Base-by-base conservation (phyloP, 1,140 invertebrate species). In the Drosophila mayri region DNA sequence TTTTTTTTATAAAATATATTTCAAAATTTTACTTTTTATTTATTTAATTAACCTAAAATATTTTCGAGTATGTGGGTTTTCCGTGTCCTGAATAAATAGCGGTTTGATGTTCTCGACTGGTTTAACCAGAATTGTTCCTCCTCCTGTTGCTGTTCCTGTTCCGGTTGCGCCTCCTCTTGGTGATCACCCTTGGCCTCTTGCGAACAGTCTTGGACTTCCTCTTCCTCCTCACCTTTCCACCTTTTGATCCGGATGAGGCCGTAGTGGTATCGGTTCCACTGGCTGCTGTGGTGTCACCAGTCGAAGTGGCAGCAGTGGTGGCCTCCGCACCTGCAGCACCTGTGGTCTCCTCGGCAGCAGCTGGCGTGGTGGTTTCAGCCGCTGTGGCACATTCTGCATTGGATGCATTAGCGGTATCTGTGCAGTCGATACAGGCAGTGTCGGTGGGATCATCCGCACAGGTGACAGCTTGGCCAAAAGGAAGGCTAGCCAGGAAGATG, bases 401-500 rank as follows among this genome's bases (percentile, higher is more conserved):
- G 6, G 6, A 0, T 0, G 6, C 49, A 35, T 52, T 52, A 11
- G 28, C n/a, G 0, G 30, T 0, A 20, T 20, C 28, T 7, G 49
- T 20, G 18, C 49, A 54, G 9, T 54, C 50, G 4, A 54, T 7
- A 7, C 50, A 54, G 9, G 18, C 50, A 20, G 32, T 0, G 5
- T 38, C 20, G 4, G 14, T 0, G 20, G 50, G 50, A 37, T 54
- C 50, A 37, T 2, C 50, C 0, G 12, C 50, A 37, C 50, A 54
- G 18, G 32, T 54, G 4, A 64, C 54, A 1, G 62, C 62, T 20
- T 60, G 54, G n/a, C 57, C 18, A 4, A 25, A 1, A 0, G 62
- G 62, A 3, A 64, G 14, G 12, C 57, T 20, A 20, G 38, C 55
- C 28, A 64, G 1, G 28, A 64, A 43, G 38, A 66, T 47, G 25